Evolutionary conservation across 2,113 vertebrate genomes (phyloP).

Genomic region (Alligator sinensis): DNA sequence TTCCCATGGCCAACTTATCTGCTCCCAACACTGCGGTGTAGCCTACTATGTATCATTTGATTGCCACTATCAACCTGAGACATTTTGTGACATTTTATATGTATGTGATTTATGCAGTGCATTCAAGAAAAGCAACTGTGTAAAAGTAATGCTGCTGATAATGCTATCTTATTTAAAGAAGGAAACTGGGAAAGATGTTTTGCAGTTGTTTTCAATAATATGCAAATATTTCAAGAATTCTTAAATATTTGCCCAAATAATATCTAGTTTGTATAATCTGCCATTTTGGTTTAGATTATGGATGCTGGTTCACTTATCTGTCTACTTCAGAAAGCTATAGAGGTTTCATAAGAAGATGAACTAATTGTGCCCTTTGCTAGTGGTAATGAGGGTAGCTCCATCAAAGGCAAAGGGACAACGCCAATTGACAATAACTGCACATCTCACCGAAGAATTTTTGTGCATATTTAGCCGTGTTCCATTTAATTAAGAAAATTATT

Average conservation of each 20-base stretch:
- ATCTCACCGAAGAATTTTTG: constrained; percentile 36
- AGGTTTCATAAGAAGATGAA: not conserved
- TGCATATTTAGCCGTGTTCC: not conserved
- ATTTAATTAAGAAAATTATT: not conserved
- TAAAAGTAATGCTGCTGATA: constrained; percentile 1
- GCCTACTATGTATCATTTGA: not conserved
- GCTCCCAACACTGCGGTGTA: not conserved
- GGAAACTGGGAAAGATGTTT: constrained; percentile 43
- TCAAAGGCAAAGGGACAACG: not conserved
- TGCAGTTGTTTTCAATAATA: constrained; percentile 57
- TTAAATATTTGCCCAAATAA: constrained; percentile 44
- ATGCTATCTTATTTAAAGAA: constrained; percentile 38
- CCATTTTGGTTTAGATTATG: not conserved
- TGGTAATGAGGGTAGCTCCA: constrained; percentile 3
- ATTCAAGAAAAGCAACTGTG: constrained; percentile 11
- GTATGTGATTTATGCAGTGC: constrained; percentile 18
- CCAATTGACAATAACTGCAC: constrained; percentile 54
- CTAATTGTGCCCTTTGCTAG: constrained; percentile 7
- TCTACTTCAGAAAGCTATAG: constrained; percentile 47
- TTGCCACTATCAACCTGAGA: not conserved
- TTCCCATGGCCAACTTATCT: not conserved
- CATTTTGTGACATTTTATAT: not conserved
- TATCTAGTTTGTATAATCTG: constrained; percentile 32
- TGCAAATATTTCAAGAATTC: constrained; percentile 44
- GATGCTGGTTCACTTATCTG: constrained; percentile 54